Conservation (phyloP, 2,113 vertebrate genomes). For the Caranx melampygus region DNA sequence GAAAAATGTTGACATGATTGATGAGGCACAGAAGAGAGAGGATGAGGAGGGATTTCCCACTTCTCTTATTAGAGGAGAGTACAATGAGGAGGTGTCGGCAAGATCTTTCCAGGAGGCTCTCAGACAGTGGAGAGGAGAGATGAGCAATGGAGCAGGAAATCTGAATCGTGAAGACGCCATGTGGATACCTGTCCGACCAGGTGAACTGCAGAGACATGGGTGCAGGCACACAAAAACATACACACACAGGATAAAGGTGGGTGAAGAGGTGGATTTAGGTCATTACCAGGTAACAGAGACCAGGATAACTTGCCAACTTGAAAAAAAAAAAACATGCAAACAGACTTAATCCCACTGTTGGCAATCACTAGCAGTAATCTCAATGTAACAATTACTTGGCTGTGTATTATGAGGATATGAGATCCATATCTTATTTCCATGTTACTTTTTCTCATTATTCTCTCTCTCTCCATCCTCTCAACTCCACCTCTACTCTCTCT, state of each 20-base stretch:
- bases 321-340: not conserved
- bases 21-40: constrained; percentile 37
- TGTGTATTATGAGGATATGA: not conserved
- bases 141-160: constrained; percentile 70
- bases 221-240: constrained; percentile 13
- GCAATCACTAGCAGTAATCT: not conserved
- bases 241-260: not conserved
- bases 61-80: constrained; percentile 79
- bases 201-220: constrained; percentile 68
- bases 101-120: constrained; percentile 87
- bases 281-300: not conserved
- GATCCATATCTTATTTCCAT: not conserved
- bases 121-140: constrained; percentile 83
- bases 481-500: not conserved
- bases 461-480: not conserved
- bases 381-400: not conserved
- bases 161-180: constrained; percentile 65
- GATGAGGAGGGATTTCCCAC: constrained; percentile 12
- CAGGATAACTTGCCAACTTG: not conserved
- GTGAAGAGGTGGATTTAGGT: not conserved
- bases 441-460: not conserved
- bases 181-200: constrained; percentile 67
- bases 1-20: constrained; percentile 26
- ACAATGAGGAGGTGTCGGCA: constrained; percentile 85
- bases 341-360: not conserved